Conservation (phyloP, 2,113 vertebrate genomes). For the Sebastes schlegelii region DNA sequence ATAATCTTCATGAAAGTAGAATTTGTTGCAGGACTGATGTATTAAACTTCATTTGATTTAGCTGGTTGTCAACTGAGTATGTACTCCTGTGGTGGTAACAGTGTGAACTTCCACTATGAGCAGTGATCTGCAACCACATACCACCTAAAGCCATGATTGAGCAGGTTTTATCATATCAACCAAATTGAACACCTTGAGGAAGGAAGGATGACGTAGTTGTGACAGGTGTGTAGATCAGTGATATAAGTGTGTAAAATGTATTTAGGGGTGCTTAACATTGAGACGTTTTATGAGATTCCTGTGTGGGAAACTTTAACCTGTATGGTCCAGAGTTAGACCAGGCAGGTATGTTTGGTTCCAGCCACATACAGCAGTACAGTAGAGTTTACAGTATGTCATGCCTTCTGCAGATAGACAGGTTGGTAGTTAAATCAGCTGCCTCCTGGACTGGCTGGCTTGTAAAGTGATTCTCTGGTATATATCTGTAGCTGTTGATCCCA, state of each 20-base stretch:
- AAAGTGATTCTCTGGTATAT: conserved; percentile 12
- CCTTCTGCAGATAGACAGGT: neutral
- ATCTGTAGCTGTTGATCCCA: conserved; percentile 8
- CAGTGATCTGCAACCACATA: neutral
- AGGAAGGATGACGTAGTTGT: neutral
- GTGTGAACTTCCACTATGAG: neutral
- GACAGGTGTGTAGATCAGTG: neutral
- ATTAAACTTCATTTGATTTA: neutral
- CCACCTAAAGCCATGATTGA: neutral
- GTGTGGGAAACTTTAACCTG: neutral
- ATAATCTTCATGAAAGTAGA: neutral
- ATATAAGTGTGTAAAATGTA: neutral
- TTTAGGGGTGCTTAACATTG: neutral
- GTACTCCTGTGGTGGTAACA: neutral
- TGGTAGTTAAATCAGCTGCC: conserved; percentile 8
- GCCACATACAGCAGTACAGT: neutral
- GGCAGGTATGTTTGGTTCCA: neutral
- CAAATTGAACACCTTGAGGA: conserved; percentile 8
- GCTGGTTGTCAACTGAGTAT: neutral
- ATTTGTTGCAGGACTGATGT: neutral
- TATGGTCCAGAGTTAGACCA: neutral
- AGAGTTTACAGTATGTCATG: neutral
- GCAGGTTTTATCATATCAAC: neutral
- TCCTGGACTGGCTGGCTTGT: neutral
- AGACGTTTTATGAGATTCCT: neutral